Evolutionary conservation across 2,888 invertebrate genomes (phyloP), one percentile per base, ranked within the genome.

Genomic region (Dynastes hyllus): DNA sequence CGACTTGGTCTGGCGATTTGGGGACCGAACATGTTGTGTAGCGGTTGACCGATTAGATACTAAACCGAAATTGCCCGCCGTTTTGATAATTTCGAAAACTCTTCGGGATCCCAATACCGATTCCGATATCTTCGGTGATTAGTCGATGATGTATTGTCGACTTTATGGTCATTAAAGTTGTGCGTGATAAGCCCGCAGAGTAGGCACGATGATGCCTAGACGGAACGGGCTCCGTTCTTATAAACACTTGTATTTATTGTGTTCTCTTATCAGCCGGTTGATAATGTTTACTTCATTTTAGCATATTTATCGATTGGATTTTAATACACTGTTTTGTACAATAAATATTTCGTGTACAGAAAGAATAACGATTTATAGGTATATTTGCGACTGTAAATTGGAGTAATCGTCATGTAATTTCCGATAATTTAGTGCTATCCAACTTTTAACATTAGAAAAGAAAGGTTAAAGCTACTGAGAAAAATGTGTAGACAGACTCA

Each of bases 81-180:
- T 37, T 61, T 50, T 11, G n/a, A 61, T 40, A 78, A 78, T 55
- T 80, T 77, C 71, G 76, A 76, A 80, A 82, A 82, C 78, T 82
- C 79, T 79, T 81, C 81, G 83, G 82, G 81, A 84, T 83, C 83
- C 83, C 84, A 81, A 27, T 27, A 58, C 5, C 81, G 84, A 85
- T 85, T 82, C 84, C 82, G 82, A 83, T 81, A 82, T 81, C 79
- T 80, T 79, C 79, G 78, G 65, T 81, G 83, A 84, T 84, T 84
- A 82, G 82, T 81, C 82, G 80, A 78, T 79, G 73, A 78, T 69
- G 77, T 75, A 84, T 83, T 61, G 73, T 27, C 61, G 73, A 75
- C 73, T n/a, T 75, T 75, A 75, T 45, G 73, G 79, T 82, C 85
- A 84, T 83, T 83, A 81, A 82, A 82, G 81, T 79, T 81, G 65